Conservation (phyloP, 2,888 invertebrate genomes). For the Podotricha telesiphe region DNA sequence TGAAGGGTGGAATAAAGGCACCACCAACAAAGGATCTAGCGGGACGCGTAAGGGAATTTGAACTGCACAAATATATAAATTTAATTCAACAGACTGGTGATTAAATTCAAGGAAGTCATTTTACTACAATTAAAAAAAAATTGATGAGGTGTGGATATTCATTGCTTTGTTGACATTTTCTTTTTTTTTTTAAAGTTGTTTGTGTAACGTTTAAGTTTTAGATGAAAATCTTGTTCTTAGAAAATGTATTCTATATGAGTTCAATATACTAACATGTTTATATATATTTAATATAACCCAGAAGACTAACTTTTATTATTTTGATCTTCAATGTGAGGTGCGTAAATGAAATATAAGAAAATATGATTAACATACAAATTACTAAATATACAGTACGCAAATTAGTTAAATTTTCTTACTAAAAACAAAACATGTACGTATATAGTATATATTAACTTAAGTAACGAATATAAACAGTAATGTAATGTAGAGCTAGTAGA, state of each 20-base stretch:
- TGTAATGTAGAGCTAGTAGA: constrained; percentile 38
- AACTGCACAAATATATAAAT: constrained; percentile 12
- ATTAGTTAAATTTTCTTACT: neutral
- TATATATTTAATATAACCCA: too few relatives aligned
- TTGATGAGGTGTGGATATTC: too few relatives aligned
- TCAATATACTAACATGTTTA: too few relatives aligned
- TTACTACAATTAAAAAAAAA: too few relatives aligned
- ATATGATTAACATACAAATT: too few relatives aligned
- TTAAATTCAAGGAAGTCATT: constrained; percentile 39
- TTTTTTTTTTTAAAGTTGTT: neutral
- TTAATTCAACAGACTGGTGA: neutral
- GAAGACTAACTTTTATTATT: too few relatives aligned
- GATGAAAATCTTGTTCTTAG: too few relatives aligned
- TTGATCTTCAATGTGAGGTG: too few relatives aligned
- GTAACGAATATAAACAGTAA: constrained; percentile 19
- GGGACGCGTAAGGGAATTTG: constrained; percentile 30
- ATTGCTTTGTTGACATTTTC: neutral
- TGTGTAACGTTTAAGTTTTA: too few relatives aligned
- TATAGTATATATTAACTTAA: constrained; percentile 6
- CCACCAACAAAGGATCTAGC: constrained; percentile 37
- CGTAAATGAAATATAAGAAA: too few relatives aligned
- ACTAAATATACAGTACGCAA: neutral
- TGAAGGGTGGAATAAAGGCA: constrained; percentile 42
- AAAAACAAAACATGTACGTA: neutral
- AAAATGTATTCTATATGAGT: too few relatives aligned